Conservation (phyloP, 2,113 vertebrate species). For the Anthoscopus minutus region DNA sequence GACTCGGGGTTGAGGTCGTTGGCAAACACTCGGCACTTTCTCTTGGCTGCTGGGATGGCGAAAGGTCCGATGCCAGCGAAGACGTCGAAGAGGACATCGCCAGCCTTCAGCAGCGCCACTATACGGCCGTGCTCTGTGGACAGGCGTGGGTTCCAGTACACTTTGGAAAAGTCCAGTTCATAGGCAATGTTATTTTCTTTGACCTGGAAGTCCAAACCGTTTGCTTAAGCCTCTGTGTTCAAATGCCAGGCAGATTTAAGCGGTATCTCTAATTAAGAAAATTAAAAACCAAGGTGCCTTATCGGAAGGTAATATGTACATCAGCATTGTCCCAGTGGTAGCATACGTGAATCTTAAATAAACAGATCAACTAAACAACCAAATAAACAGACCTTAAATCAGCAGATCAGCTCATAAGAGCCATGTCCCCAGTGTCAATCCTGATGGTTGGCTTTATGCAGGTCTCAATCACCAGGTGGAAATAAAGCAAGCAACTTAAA, state of each 20-base stretch:
- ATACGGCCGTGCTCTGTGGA: slow-evolving; percentile 88
- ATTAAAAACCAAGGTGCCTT: not conserved
- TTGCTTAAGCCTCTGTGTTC: not conserved
- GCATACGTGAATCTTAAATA: not conserved
- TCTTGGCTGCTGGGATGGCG: slow-evolving; percentile 83
- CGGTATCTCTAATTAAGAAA: not conserved
- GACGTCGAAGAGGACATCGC: slow-evolving; percentile 85
- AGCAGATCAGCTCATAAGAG: not conserved
- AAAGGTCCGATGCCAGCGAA: slow-evolving; percentile 95
- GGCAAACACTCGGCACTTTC: slow-evolving; percentile 80
- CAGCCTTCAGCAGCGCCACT: slow-evolving; percentile 72
- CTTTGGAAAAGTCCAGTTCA: slow-evolving; percentile 93
- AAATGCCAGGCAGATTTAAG: not conserved
- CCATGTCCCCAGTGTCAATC: not conserved
- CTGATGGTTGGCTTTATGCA: not conserved
- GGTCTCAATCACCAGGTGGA: not conserved
- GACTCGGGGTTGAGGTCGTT: slow-evolving; percentile 97
- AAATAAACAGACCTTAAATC: not conserved
- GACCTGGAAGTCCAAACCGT: slow-evolving; percentile 74
- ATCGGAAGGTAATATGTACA: not conserved
- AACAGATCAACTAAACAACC: not conserved
- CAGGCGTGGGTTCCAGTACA: slow-evolving; percentile 98
- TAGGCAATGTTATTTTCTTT: slow-evolving; percentile 86
- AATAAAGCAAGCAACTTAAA: slow-evolving; percentile 13
- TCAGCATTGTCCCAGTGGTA: not conserved